Evolutionary conservation across 2,888 invertebrate species (phyloP), one percentile per base, ranked within the genome.

Genomic region (Dusona sp.): DNA sequence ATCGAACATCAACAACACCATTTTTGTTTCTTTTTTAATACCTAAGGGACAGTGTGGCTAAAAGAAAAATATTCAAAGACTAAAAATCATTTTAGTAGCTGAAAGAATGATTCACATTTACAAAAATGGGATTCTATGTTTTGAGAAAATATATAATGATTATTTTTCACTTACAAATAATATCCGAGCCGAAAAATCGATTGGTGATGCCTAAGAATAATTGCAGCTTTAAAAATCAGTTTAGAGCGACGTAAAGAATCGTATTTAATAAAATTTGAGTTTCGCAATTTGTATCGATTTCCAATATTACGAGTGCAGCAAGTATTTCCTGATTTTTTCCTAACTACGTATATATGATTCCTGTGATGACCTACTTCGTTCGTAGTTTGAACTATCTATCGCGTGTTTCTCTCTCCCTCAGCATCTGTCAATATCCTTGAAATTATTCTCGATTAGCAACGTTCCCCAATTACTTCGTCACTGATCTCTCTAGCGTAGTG

Each of bases 391-490:
- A 86, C 84, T 86, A 61, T 78, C 68, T 48, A 77, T 70, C 73
- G 86, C 67, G 33, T 57, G 75, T 77, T 82, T 33, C 51, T 77
- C 75, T 67, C 72, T 57, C 74, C 81, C 77, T 42, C 42, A 51
- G 42, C 36, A 25, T 29, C 36, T 75, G 29, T 57, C 54, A 74
- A 82, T 78, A 84, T 86, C 83, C 84, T 86, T 86, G 84, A 86
- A 84, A 80, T 84, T 86, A 84, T 84, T 84, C 86, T 84, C 77
- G 67, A 80, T 83, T 80, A 86, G 54, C 67, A 70, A 54, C 77
- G 57, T 83, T 84, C 77, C 77, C 80, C 77, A 73, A 73, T 84
- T 75, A 86, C 72, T 73, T 72, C 84, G 72, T 77, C 77, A 65
- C 13, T 57, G 77, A 86, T 72, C 83, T 73, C 78, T 77, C 57